Evolutionary conservation across 2,888 invertebrate genomes (phyloP), one percentile per base, ranked within the genome.

Genomic region (Melinopterus prodromus): DNA sequence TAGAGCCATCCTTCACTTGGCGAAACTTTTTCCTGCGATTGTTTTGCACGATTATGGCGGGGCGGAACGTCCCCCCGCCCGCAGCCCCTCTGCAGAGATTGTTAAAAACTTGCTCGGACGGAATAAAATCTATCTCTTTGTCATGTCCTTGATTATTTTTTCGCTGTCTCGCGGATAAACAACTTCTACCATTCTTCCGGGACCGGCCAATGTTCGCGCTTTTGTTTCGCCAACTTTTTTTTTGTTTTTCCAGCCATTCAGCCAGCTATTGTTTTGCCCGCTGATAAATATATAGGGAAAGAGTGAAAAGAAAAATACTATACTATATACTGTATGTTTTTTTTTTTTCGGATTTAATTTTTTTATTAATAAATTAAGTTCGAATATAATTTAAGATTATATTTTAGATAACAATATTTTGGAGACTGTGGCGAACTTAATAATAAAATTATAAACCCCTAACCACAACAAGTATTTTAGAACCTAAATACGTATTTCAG

Each of bases 91-190:
- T 4, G 3, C 53, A 7, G 53, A 12, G 53, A 53, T 53, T 53
- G 53, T 53, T 53, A 53, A 53, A 53, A 53, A 53, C 53, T 53
- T 53, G 53, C 53, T 53, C 9, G 53, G 53, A 53, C 12, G 53
- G 53, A 53, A 53, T 53, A 53, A 53, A 53, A 53, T 53, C 53
- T 53, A 53, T 53, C 53, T 53, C 53, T 53, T 53, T 53, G 53
- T 53, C 53, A 53, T 53, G 53, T 53, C 53, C 53, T 53, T 53
- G 53, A 53, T 53, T 53, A 53, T 53, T 53, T 53, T 53, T 53
- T 53, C 53, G 53, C 53, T 53, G 53, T 53, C 53, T 53, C 53
- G 53, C 53, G 53, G 53, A 53, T 53, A 53, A 53, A 53, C 53
- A 53, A 53, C 9, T 53, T 53, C 53, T 12, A 53, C 53, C 53